Evolutionary conservation across 2,797 vertebrate genomes (phyloP).

Genomic region (Acipenser ruthenus): DNA sequence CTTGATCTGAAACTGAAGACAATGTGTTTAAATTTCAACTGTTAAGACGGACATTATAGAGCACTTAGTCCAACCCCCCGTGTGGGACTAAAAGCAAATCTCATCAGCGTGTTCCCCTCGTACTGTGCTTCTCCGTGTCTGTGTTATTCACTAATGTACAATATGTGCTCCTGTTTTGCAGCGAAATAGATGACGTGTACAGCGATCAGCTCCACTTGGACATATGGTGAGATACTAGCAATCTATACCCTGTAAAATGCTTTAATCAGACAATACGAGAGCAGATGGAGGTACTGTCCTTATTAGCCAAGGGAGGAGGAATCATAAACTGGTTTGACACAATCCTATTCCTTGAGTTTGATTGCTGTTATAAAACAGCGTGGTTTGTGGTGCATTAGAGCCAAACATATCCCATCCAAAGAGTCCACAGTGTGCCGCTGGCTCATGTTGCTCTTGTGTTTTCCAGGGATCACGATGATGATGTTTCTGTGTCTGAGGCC

Average conservation of each 20-base stretch:
- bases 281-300: conserved; percentile 8
- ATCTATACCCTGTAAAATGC: background rate
- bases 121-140: too few relatives aligned
- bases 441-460: conserved; percentile 9
- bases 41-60: too few relatives aligned
- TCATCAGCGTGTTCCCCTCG: too few relatives aligned
- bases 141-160: background rate
- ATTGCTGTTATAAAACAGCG: too few relatives aligned
- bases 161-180: conserved; percentile 31
- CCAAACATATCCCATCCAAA: too few relatives aligned
- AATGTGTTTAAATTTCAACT: background rate
- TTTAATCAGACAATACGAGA: background rate
- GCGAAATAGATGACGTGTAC: conserved; percentile 76
- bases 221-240: conserved; percentile 65
- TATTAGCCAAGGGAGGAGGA: too few relatives aligned
- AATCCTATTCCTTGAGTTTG: too few relatives aligned
- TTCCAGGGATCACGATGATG: conserved; percentile 81
- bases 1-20: background rate
- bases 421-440: background rate
- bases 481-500: conserved; percentile 79
- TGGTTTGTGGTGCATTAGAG: too few relatives aligned
- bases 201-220: conserved; percentile 78
- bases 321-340: too few relatives aligned
- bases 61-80: too few relatives aligned
- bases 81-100: too few relatives aligned